Conservation (phyloP, 2,113 vertebrate species). For the Aptenodytes forsteri region DNA sequence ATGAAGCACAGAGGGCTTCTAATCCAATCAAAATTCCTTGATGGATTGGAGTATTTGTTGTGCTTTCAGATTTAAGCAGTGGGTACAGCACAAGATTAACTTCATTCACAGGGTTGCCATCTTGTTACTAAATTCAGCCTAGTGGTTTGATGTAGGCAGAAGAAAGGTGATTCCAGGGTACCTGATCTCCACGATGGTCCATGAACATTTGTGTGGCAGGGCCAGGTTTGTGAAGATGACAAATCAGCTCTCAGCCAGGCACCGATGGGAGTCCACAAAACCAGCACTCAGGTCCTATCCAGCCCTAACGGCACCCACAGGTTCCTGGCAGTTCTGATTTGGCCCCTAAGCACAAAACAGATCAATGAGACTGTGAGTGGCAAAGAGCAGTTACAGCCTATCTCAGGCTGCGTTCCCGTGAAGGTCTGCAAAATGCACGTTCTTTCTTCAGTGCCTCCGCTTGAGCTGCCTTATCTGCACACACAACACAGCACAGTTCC, state of each 20-base stretch:
- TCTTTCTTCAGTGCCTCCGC: neutral
- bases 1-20: neutral
- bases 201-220: neutral
- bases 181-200: neutral
- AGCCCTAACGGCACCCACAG: neutral
- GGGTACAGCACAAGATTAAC: neutral
- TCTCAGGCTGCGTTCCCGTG: accelerated
- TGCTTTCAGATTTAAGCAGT: neutral
- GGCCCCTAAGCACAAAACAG: neutral
- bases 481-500: accelerated
- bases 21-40: conserved; percentile 31
- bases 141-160: neutral
- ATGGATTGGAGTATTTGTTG: neutral
- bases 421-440: neutral
- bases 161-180: neutral
- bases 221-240: neutral
- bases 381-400: neutral
- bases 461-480: neutral
- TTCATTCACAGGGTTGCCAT: neutral
- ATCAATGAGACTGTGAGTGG: neutral
- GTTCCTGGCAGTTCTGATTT: neutral
- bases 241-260: neutral
- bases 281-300: neutral
- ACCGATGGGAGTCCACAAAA: accelerated
- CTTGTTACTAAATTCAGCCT: neutral